Base-by-base conservation (phyloP, 2,888 invertebrate species). In the Dryomyza anilis region DNA sequence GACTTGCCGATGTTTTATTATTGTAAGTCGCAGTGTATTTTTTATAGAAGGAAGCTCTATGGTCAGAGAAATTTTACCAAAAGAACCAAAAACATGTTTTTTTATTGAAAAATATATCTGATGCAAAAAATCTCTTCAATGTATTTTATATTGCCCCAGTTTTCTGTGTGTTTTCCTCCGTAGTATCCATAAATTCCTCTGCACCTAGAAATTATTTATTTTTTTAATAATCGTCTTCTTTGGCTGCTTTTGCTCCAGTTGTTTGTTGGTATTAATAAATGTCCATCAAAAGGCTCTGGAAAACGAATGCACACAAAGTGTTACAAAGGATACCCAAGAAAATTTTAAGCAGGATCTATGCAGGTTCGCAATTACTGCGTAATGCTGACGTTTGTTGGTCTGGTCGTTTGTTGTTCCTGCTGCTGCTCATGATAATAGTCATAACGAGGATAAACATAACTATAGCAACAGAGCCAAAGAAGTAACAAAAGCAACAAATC, bases 371-470 rank as follows among this genome's bases (percentile, higher is more conserved):
- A 33, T 14, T 6, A 12, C 27, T 21, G 14, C 6, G 10, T 14
- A 12, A 33, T 55, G n/a, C 21, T 33, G 3, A 8, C 19, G 19
- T 3, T 55, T 55, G 33, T 33, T 33, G 16, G 21, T 33, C 14
- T 7, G 30, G 19, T 23, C 12, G 25, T 23, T 16, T 33, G 21
- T n/a, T 36, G 23, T 36, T 55, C 21, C 21, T 36, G 21, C 16
- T 55, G 23, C 36, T 55, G 36, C 21, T 36, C 21, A 12, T 21
- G 36, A n/a, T 33, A 55, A 55, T 55, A 55, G 36, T n/a, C 33
- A 36, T 55, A 14, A 55, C 19, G 33, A 48, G 1, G 19, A 48
- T 2, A n/a, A 39, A 3, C 14, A 39, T n/a, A 39, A 39, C 39
- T 39, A 50, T 25, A 0, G 23, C 23, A 50, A 50, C 48, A 50